Evolutionary conservation across 2,113 vertebrate species (phyloP), one percentile per base, ranked within the genome.

Genomic region (Fulica atra): DNA sequence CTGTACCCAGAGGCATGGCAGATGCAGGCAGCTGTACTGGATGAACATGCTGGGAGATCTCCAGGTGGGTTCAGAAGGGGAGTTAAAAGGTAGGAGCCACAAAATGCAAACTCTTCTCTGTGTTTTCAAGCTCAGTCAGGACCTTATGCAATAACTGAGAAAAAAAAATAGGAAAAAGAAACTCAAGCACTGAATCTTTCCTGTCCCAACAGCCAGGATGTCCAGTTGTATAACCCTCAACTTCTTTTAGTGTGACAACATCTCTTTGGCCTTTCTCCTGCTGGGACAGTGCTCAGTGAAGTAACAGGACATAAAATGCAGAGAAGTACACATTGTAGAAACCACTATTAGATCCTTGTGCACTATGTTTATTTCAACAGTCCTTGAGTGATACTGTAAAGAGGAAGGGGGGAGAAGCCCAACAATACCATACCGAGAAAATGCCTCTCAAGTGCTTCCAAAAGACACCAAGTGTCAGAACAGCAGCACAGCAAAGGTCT

Each of bases 1-100:
- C 35, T 61, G 31, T 21, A 10, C 7, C 10, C 12, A 13, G 14
- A 11, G 33, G 11, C 31, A 15, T 31, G 28, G 25, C 1, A 0
- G 23, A 11, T 11, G 13, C 18, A 42, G 56, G 31, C 35, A 76
- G 46, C 29, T 69, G 31, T 36, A 17, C n/a, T 48, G 54, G 60
- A 40, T 40, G 9, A 60, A 54, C 28, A 11, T 23, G 28, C 38
- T 54, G 59, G 36, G n/a, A 71, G 14, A 16, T 66, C 36, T 59
- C 53, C 53, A 79, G 6, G 59, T 36, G 66, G 23, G 18, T 50
- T 68, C 46, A 66, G 19, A 13, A 8, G 16, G 16, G 25, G 16
- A 53, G 7, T 40, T 51, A n/a, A 77, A 82, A 71, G 6, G 9
- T 46, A 71, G 1, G 0, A 24, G 46, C 17, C 59, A 48, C 25